Conservation (phyloP, 2,797 vertebrate genomes). For the Sebastes hopkinsi region DNA sequence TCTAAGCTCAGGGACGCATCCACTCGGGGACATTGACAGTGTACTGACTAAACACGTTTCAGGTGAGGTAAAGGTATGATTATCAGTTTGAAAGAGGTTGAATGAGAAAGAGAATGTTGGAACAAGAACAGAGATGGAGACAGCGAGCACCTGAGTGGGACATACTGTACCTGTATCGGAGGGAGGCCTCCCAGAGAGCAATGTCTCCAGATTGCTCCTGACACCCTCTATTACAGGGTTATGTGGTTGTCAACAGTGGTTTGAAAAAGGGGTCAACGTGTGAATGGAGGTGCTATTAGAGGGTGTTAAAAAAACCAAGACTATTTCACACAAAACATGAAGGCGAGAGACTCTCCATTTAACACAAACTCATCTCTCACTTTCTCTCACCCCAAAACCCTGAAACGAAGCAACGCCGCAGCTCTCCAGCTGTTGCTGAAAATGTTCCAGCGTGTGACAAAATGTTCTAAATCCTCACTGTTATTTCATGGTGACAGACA, state of each 20-base stretch:
- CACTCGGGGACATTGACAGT: constrained; percentile 20
- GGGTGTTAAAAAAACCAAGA: constrained; percentile 55
- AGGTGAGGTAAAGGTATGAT: constrained; percentile 27
- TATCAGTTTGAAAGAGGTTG: constrained; percentile 41
- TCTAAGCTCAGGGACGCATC: constrained; percentile 36
- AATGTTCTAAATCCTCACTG: constrained; percentile 33
- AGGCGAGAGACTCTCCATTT: constrained; percentile 61
- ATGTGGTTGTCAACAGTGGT: constrained; percentile 58
- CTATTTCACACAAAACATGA: constrained; percentile 65
- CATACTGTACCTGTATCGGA: constrained; percentile 29
- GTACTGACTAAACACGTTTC: constrained; percentile 4
- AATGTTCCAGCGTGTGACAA: constrained; percentile 40
- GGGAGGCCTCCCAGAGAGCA: constrained; percentile 37
- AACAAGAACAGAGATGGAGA: constrained; percentile 36
- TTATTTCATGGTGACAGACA: constrained; percentile 50
- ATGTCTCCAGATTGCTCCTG: constrained; percentile 55
- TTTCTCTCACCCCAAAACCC: constrained; percentile 29
- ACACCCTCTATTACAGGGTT: constrained; percentile 66
- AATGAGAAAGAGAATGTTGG: constrained; percentile 3
- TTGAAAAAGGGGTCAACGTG: constrained; percentile 66
- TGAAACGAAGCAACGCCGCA: constrained; percentile 24
- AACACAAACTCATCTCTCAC: constrained; percentile 47
- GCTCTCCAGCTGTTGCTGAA: constrained; percentile 39
- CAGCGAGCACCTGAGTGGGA: constrained; percentile 27
- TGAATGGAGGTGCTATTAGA: constrained; percentile 60